Conservation (phyloP, 2,888 invertebrate genomes). For the Ametastegia equiseti region DNA sequence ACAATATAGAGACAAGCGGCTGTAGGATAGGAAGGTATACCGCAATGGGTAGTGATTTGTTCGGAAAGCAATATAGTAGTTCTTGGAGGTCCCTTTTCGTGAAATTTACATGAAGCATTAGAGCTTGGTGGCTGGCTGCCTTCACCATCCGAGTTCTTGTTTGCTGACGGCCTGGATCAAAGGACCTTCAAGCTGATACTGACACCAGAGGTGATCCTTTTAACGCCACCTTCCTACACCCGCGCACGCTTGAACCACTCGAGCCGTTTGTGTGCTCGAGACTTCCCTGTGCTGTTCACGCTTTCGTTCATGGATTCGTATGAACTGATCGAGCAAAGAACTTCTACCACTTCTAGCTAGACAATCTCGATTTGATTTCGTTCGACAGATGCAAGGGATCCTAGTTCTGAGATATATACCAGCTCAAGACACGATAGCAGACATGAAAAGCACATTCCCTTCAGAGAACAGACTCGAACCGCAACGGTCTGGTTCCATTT, state of each 20-base stretch:
- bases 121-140: slow-evolving; percentile 74
- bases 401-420: background rate
- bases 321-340: slow-evolving; percentile 16
- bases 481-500: background rate
- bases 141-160: slow-evolving; percentile 72
- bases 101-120: slow-evolving; percentile 76
- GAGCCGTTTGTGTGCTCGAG: slow-evolving; percentile 41
- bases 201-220: slow-evolving; percentile 48
- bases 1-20: slow-evolving; percentile 36
- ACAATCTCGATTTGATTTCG: slow-evolving; percentile 8
- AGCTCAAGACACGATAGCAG: background rate
- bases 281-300: slow-evolving; percentile 31
- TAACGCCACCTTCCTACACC: slow-evolving; percentile 40
- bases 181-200: slow-evolving; percentile 63
- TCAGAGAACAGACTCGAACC: background rate
- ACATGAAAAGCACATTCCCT: background rate
- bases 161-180: slow-evolving; percentile 75
- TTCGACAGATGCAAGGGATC: slow-evolving; percentile 22
- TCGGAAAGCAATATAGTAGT: slow-evolving; percentile 74
- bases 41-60: slow-evolving; percentile 72
- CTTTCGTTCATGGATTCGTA: slow-evolving; percentile 10
- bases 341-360: slow-evolving; percentile 22
- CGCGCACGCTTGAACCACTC: slow-evolving; percentile 13
- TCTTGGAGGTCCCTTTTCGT: slow-evolving; percentile 66
- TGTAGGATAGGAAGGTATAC: slow-evolving; percentile 5